phyloP scores from a whole-genome alignment of 1,140 invertebrate genomes.

The Limonius californicus region DNA sequence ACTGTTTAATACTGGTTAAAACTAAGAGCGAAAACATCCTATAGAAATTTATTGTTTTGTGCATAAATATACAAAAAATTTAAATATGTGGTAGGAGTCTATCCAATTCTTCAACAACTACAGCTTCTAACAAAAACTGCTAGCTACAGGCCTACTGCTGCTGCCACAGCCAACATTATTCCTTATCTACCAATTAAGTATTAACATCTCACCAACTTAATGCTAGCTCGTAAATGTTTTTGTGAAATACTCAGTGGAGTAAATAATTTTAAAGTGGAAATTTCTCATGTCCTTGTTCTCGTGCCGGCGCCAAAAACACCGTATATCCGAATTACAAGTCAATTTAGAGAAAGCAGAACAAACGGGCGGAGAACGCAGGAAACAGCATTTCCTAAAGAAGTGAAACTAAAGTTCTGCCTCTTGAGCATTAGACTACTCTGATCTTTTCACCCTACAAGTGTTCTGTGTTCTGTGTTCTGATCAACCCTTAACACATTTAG shows the following conservation, averaged over 20 bases:
- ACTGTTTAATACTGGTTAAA: too few relatives aligned
- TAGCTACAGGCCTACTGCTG: too few relatives aligned
- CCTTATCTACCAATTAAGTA: too few relatives aligned
- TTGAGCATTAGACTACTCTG: conserved; percentile 1
- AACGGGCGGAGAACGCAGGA: conserved; percentile 3
- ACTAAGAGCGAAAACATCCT: too few relatives aligned
- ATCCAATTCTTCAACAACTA: too few relatives aligned
- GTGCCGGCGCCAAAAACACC: conserved; percentile 4
- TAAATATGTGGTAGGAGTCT: too few relatives aligned
- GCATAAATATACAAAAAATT: too few relatives aligned
- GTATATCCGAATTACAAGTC: conserved; percentile 15
- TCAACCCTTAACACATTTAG: neutral
- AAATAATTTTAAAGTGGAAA: conserved; percentile 13
- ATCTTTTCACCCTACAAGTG: conserved; percentile 6
- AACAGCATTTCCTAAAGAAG: neutral
- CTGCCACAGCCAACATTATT: too few relatives aligned
- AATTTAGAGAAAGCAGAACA: conserved; percentile 15
- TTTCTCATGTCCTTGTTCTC: conserved; percentile 3
- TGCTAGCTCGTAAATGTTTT: neutral
- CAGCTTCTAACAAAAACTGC: too few relatives aligned
- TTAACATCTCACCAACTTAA: neutral
- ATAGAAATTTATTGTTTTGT: too few relatives aligned
- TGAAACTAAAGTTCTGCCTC: conserved; percentile 9
- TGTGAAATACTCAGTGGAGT: neutral
- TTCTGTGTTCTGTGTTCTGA: neutral